These are phyloP conservation scores for Rhynchotus rufescens DNA, from an alignment of 2,797 vertebrate genomes.

Conservation along the genomic window DNA sequence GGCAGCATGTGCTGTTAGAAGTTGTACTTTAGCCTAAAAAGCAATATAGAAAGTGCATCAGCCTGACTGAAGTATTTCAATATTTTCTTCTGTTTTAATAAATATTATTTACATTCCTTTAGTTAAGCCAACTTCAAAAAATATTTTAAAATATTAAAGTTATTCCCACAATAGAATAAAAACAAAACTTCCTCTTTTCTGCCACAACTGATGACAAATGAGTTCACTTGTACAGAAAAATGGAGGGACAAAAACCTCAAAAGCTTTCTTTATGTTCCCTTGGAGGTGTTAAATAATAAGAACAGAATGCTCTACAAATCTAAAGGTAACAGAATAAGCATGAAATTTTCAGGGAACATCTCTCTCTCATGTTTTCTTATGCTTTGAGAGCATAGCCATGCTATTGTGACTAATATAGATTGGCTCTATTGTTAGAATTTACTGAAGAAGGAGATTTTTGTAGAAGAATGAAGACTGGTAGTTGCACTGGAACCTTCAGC, in stretches of 20 bases:
- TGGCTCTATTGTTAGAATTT: background rate
- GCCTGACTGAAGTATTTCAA: background rate
- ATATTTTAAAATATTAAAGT: background rate
- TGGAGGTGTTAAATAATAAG: background rate
- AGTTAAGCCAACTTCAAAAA: background rate
- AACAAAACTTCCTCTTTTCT: background rate
- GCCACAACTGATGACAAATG: background rate
- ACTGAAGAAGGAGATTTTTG: too few species aligned
- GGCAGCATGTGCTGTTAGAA: background rate
- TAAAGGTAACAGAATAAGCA: background rate
- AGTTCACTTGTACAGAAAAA: background rate
- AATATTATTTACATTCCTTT: background rate
- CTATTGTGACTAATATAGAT: background rate
- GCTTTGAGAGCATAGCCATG: background rate
- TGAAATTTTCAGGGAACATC: background rate
- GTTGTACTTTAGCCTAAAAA: background rate
- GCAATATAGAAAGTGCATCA: background rate
- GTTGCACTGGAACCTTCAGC: background rate
- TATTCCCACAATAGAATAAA: background rate
- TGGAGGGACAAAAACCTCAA: background rate
- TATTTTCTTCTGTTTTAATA: background rate
- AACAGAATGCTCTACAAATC: background rate
- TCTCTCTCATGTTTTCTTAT: background rate
- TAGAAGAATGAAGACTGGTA: background rate
- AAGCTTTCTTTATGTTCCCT: background rate